A percentile compares a stretch with the other conserved stretches of the same genome.
Conservation (phyloP, 1,140 invertebrate species). For the Drosophila auraria region DNA sequence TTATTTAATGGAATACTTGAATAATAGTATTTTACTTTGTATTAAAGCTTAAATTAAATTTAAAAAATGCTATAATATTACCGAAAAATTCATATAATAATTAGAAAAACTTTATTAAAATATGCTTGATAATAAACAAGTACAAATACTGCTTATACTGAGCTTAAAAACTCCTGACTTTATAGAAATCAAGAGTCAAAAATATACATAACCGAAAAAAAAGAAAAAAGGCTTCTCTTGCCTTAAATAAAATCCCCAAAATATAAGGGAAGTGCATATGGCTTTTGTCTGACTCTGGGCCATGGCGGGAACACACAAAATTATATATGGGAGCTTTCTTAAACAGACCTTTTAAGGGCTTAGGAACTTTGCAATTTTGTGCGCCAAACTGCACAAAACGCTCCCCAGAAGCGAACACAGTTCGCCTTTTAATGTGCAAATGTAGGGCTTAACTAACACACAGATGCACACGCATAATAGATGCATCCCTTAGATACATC, state of each 20-base stretch:
- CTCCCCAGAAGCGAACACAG: slow-evolving; percentile 57
- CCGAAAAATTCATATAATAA: neutral
- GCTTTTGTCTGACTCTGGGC: slow-evolving; percentile 16
- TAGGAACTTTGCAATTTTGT: slow-evolving; percentile 59
- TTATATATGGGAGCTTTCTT: slow-evolving; percentile 31
- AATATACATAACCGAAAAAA: neutral
- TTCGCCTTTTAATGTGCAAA: slow-evolving; percentile 83
- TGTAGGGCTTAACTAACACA: slow-evolving; percentile 77
- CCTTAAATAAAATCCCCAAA: slow-evolving; percentile 28
- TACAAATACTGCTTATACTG: neutral
- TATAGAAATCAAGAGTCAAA: neutral
- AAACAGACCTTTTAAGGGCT: slow-evolving; percentile 69
- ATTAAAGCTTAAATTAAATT: no score
- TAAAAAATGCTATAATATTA: neutral
- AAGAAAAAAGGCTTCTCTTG: neutral
- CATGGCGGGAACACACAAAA: neutral
- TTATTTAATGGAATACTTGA: neutral
- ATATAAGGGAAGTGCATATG: slow-evolving; percentile 30
- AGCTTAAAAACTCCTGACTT: neutral
- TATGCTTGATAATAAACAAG: neutral
- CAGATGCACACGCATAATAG: slow-evolving; percentile 72
- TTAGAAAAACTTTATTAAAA: neutral
- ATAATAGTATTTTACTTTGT: neutral
- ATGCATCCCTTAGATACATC: slow-evolving; percentile 66
- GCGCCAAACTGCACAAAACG: slow-evolving; percentile 59